phyloP scores from a whole-genome alignment of 37 sponge, comb jelly and placozoan genomes.

The Aplysina aerophoba region DNA sequence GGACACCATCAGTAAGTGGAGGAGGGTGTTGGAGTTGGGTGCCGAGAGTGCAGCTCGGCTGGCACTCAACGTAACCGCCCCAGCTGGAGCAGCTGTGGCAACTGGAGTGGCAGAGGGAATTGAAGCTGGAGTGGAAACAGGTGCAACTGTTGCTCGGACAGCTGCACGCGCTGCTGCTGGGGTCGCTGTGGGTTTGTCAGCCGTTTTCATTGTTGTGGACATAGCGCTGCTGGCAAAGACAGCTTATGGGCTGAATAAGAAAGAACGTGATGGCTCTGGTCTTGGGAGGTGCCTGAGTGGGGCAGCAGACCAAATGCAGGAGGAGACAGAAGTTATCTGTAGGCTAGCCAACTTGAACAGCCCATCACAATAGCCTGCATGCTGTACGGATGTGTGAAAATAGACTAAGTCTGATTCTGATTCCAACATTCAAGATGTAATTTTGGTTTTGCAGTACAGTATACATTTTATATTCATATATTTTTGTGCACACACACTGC shows the following conservation, averaged over 20 bases:
- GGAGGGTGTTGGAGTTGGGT: neutral
- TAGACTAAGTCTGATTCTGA: too few relatives aligned
- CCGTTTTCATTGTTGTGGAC: slow-evolving; percentile 17
- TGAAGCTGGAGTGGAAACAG: neutral
- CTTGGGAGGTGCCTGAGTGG: neutral
- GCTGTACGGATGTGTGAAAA: too few relatives aligned
- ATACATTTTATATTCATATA: too few relatives aligned
- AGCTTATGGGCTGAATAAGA: neutral
- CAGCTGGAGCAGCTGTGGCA: neutral
- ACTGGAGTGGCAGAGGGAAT: neutral
- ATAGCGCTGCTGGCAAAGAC: neutral
- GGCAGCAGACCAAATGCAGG: neutral
- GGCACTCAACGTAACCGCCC: neutral
- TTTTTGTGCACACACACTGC: too few relatives aligned
- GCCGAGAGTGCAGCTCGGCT: neutral
- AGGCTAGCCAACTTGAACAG: neutral
- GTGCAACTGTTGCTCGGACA: neutral
- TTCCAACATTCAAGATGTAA: too few relatives aligned
- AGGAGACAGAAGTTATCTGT: neutral
- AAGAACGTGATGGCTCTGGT: neutral
- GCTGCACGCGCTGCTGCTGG: neutral
- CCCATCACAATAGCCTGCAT: too few relatives aligned
- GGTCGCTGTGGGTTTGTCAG: slow-evolving; percentile 17
- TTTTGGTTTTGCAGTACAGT: too few relatives aligned
- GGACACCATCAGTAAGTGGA: neutral